Evolutionary conservation across 1,140 invertebrate species (phyloP).

Genomic region (Trichonephila inaurata): DNA sequence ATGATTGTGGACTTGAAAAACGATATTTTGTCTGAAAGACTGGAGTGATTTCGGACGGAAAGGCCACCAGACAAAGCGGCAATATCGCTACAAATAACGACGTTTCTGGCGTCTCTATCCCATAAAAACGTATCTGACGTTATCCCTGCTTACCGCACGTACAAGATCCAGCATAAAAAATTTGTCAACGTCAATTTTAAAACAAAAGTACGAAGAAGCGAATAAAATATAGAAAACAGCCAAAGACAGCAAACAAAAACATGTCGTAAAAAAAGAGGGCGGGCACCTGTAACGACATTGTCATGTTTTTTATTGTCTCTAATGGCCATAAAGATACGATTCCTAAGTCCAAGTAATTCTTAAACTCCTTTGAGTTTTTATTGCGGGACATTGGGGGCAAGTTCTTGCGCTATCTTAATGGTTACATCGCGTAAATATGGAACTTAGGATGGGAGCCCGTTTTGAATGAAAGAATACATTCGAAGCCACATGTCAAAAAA

Average conservation of each 20-base stretch:
- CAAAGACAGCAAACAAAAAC: constrained; percentile 48
- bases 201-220: constrained; percentile 14
- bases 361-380: constrained; percentile 76
- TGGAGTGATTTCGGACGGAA: not conserved
- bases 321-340: constrained; percentile 76
- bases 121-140: constrained; percentile 51
- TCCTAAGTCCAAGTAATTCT: constrained; percentile 75
- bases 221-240: constrained; percentile 25
- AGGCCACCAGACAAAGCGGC: constrained; percentile 19
- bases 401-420: constrained; percentile 74
- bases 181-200: constrained; percentile 65
- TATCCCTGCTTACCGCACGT: constrained; percentile 24
- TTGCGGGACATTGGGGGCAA: constrained; percentile 57
- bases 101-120: constrained; percentile 10
- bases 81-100: constrained; percentile 34
- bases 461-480: constrained; percentile 68
- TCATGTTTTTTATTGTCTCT: constrained; percentile 76
- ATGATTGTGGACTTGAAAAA: constrained; percentile 20
- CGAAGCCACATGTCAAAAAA: constrained; percentile 73
- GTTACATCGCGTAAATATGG: constrained; percentile 73
- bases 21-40: not conserved
- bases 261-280: constrained; percentile 58
- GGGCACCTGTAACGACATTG: constrained; percentile 74
- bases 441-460: constrained; percentile 61
- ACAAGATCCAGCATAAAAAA: constrained; percentile 34